Evolutionary conservation across 2,113 vertebrate genomes (phyloP), one percentile per base, ranked within the genome.

Genomic region (Rhynchomys soricoides): DNA sequence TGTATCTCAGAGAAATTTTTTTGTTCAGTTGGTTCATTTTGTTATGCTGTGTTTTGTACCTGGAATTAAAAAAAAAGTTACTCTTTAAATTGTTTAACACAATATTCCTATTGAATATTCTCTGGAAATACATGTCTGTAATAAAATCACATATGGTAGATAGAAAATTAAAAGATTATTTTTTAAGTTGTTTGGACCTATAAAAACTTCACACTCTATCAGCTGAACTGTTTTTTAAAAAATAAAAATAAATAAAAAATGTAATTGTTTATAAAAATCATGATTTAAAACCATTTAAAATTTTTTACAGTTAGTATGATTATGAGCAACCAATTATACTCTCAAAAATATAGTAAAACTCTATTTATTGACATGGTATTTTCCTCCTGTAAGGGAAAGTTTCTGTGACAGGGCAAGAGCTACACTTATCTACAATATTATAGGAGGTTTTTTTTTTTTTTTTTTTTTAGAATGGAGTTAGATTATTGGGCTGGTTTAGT

Each of bases 271-370:
- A 40, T 73, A 62, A 70, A 70, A 86, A 57, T 50, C 22, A 11
- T 88, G 1, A 17, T 91, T 75, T 82, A 50, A 77, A 90, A 37
- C 70, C 31, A 83, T 26, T n/a, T 4, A 73, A 40, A 83, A 50
- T 0, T 79, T 24, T 26, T 82, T 45, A 4, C 89, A 55, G 86
- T 86, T 10, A 89, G 45, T 89, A 48, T 7, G 55, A 2, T 71
- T 68, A 1, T 68, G 96, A 62, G 8, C 83, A 95, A 70, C 1
- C 95, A 94, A 95, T 62, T 70, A 81, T 81, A 37, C 34, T 93
- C 83, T 62, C 55, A 17, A 52, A 59, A 62, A 82, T n/a, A 2
- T 29, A 2, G 31, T 59, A 40, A 7, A 40, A 59, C 7, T 8
- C 0, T 22, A 40, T 82, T 40, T 82, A 43, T n/a, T 16, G 22